Evolutionary conservation across 1,140 invertebrate genomes (phyloP), one percentile per base, ranked within the genome.

Genomic region (Tetraneura akinire): DNA sequence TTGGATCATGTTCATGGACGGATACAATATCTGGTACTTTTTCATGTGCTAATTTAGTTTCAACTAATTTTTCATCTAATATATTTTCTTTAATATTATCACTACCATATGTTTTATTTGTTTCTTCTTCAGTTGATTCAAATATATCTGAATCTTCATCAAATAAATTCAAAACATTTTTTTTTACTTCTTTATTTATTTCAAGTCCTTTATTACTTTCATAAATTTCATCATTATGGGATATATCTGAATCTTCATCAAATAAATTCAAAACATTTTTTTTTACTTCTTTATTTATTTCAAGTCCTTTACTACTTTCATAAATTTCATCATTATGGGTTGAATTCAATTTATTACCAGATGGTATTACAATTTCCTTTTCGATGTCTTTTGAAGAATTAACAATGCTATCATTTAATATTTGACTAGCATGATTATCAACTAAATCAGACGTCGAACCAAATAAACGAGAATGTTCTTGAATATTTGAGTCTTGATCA

Each of bases 381-480:
- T 55, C 29, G 42, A 10, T 10, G 16, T 42, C 21, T 37, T 57
- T 55, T 18, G 26, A 60, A 42, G 53, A 76, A 26, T 76, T 21
- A 16, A n/a, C 23, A 18, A 16, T 10, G 23, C 26, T 1, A 0
- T 78, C 42, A 78, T 78, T 60, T 16, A 45, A 13, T 60, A 78
- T 57, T 78, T 37, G 21, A 60, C 53, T 78, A 23, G 18, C 42
- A 26, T 78, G 55, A 47, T 76, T 57, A 37, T 78, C 37, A 45
- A 62, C 23, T 45, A 78, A 78, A 78, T 62, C 42, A 26, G 74
- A 78, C 11, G 74, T 26, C 16, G 53, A 78, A 78, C 16, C 37
- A 62, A 26, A 57, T 37, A 60, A 26, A 45, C 37, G 53, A 78
- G 74, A 60, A 42, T 29, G 13, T 18, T 45, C 74, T 18, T 57